phyloP scores from a whole-genome alignment of 2,888 invertebrate genomes.

The Drosophila macrospina region DNA sequence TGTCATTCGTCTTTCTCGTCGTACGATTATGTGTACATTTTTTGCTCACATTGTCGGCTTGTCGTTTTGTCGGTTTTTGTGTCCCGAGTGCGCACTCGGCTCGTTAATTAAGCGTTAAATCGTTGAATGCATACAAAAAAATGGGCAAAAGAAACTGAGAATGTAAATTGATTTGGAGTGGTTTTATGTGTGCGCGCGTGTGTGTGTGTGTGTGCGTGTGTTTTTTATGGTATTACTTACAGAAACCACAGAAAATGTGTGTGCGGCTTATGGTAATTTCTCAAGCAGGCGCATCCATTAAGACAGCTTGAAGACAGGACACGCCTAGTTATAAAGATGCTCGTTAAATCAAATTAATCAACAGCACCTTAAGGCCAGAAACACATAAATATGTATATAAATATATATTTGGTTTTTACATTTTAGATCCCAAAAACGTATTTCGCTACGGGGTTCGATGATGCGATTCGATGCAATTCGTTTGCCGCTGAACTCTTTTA shows the following conservation, averaged over 20 bases:
- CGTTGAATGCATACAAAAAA: slow-evolving; percentile 53
- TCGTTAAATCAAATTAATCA: slow-evolving; percentile 76
- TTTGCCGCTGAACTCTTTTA: slow-evolving; percentile 48
- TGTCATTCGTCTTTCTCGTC: slow-evolving; percentile 20
- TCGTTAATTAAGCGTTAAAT: slow-evolving; percentile 78
- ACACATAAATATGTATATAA: slow-evolving; percentile 1
- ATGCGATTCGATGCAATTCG: slow-evolving; percentile 46
- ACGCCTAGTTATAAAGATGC: slow-evolving; percentile 63
- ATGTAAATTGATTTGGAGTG: slow-evolving; percentile 74
- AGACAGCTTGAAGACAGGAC: slow-evolving; percentile 30
- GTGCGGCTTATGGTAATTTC: slow-evolving; percentile 71
- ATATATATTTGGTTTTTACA: neutral
- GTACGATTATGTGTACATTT: slow-evolving; percentile 2
- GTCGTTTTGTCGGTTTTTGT: slow-evolving; percentile 25
- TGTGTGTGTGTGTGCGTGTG: slow-evolving; percentile 6
- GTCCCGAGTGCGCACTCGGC: slow-evolving; percentile 38
- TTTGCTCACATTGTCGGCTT: slow-evolving; percentile 21
- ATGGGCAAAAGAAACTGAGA: slow-evolving; percentile 36
- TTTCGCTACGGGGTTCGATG: slow-evolving; percentile 10
- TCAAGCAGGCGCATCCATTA: slow-evolving; percentile 1
- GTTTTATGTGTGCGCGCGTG: slow-evolving; percentile 43
- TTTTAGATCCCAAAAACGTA: slow-evolving; percentile 8
- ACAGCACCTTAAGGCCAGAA: slow-evolving; percentile 42
- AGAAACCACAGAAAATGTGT: slow-evolving; percentile 68
- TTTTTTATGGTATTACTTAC: slow-evolving; percentile 25